A percentile compares a stretch with the other conserved stretches of the same genome.
Evolutionary conservation across 2,797 vertebrate species (phyloP).

Genomic region (Merluccius polli): DNA sequence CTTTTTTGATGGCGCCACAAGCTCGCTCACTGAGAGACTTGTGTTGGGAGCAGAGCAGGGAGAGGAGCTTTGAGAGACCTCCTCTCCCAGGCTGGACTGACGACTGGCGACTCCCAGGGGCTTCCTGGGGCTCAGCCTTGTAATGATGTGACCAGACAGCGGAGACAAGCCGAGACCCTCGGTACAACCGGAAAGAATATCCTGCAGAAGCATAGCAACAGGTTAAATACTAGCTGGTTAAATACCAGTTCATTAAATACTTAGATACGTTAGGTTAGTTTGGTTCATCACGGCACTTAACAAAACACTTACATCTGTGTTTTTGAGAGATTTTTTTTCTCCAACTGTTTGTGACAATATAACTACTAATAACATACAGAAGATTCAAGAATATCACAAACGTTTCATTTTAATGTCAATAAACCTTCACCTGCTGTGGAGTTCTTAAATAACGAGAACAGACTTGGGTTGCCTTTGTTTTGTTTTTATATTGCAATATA

Average conservation of each 20-base stretch:
- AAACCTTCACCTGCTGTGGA: background rate
- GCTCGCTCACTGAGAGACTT: background rate
- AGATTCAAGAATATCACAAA: background rate
- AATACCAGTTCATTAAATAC: no score
- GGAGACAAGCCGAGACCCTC: conserved; percentile 61
- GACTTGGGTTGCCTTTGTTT: no score
- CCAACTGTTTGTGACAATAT: background rate
- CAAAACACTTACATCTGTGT: background rate
- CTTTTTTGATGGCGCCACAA: conserved; percentile 11
- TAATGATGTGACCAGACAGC: conserved; percentile 55
- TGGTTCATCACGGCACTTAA: background rate
- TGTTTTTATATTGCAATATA: no score
- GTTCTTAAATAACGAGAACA: no score
- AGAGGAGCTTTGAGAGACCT: conserved; percentile 31
- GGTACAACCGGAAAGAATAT: conserved; percentile 64
- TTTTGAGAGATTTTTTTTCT: background rate
- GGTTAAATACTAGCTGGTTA: background rate
- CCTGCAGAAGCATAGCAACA: conserved; percentile 42
- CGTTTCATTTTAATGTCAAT: background rate
- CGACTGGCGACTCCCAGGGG: conserved; percentile 48
- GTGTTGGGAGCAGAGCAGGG: conserved; percentile 16
- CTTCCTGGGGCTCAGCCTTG: conserved; percentile 47
- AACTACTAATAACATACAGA: background rate
- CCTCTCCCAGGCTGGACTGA: conserved; percentile 36
- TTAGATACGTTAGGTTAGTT: no score